Evolutionary conservation across 2,888 invertebrate species (phyloP), one percentile per base, ranked within the genome.

Genomic region (Chaitophorus viminalis): DNA sequence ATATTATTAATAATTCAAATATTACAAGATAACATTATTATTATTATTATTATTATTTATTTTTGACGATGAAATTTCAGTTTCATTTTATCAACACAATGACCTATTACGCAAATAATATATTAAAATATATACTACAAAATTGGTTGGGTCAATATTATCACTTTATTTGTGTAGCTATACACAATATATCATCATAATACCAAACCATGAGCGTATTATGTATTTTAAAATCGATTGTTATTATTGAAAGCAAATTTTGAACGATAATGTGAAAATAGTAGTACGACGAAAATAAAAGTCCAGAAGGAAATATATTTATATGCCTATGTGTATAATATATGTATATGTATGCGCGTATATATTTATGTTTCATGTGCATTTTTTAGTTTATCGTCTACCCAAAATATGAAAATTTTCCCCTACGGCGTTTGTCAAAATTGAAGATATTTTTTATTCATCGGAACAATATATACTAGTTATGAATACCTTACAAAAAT

Each of bases 391-490:
- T 65, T 83, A 83, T 83, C 31, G 75, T 39, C 25, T 75, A 31
- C 21, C 39, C 36, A 46, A 83, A 75, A 75, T 76, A 83, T 75
- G 75, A 75, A 83, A 0, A 39, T 25, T 76, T 75, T 39, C 17
- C 83, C 75, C 39, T 6, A 17, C 17, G 46, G 75, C 39, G 39
- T 74, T 74, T 82, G 74, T 46, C 54, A 75, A 83, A 75, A 65
- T 25, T 21, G 75, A 75, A 3, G 29, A 75, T 83, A 60, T 46
- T 31, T 83, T 65, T 83, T 83, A 75, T 83, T 75, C 31, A 25
- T 29, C 14, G 25, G 29, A 83, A 75, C 65, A 25, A 29, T 60
- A 74, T 60, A 79, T 75, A 79, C 1, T 39, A 65, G 29, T 74
- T n/a, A 74, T 39, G 75, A 39, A 31, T 65, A 75, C 65, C 11